Evolutionary conservation across 2,888 invertebrate species (phyloP), one percentile per base, ranked within the genome.

Genomic region (Lymantria dispar): DNA sequence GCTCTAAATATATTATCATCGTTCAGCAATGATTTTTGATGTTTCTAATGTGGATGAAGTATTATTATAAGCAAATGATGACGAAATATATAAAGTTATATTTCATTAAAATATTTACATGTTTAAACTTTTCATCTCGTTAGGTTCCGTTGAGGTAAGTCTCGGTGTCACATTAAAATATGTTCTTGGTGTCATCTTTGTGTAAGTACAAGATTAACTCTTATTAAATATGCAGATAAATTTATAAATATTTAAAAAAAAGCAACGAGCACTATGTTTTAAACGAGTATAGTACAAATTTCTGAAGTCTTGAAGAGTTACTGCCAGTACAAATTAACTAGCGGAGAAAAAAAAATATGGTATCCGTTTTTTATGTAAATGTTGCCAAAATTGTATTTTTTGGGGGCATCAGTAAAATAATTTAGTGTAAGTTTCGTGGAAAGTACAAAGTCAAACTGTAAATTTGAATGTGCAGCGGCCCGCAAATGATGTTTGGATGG

Each of bases 281-380:
- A 72, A 77, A 78, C 68, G 84, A 85, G 81, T 83, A 91, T 83
- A 92, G 91, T 92, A 92, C 91, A 92, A 92, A 92, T 86, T 85
- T 78, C 77, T 75, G 74, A 89, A 87, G 89, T 88, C 85, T 89
- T 85, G 80, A 81, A 71, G 61, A 75, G 71, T 80, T 85, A 90
- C 79, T 83, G 82, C 82, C 90, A 92, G 91, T 92, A 92, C 91
- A 92, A 92, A 91, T 86, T 87, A 83, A 84, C 83, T 80, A 82
- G 79, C 76, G 72, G 65, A 70, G 22, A 22, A 22, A 22, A 58
- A 60, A 43, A 56, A 58, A 66, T 58, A 62, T 62, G 57, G 61
- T 67, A 62, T 80, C 75, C 78, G 80, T 82, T 86, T 83, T 56
- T 86, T 84, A 85, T 77, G 83, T 85, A 83, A 82, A 80, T 85